These are phyloP conservation scores for Hippasteria phrygiana DNA, from an alignment of 53 echinoderm and acorn worm genomes.

Conservation along the genomic window DNA sequence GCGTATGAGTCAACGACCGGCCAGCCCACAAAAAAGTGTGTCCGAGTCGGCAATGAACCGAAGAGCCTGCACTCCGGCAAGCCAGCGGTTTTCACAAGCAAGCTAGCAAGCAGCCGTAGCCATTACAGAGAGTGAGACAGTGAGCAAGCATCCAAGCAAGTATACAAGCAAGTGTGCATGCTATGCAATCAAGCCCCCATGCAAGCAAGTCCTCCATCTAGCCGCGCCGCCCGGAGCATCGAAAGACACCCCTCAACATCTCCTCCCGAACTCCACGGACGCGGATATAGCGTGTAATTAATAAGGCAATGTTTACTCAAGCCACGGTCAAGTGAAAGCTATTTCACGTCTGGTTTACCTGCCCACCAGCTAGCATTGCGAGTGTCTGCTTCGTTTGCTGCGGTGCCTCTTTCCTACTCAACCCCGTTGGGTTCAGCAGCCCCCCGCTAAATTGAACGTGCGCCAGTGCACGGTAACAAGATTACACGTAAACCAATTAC, in stretches of 20 bases:
- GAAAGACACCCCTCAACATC: background rate
- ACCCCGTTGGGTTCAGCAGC: constrained; percentile 28
- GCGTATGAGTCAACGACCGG: too few species aligned
- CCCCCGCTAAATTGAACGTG: constrained; percentile 44
- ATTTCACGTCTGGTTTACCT: constrained; percentile 26
- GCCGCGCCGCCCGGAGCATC: background rate
- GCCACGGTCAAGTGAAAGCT: constrained; percentile 6
- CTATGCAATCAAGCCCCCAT: background rate
- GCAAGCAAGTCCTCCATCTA: background rate
- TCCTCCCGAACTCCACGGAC: background rate
- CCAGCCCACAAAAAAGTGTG: too few species aligned
- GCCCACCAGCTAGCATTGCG: background rate
- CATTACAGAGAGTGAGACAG: too few species aligned
- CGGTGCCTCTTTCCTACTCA: background rate
- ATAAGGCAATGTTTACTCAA: constrained; percentile 21
- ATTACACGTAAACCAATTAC: constrained; percentile 65
- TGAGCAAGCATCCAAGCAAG: background rate
- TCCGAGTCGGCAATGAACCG: too few species aligned
- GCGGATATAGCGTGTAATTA: constrained; percentile 12
- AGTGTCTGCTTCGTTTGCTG: background rate
- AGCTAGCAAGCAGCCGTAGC: too few species aligned
- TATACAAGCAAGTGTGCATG: background rate
- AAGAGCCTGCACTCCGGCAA: too few species aligned
- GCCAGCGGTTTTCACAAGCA: too few species aligned
- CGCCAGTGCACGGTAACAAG: constrained; percentile 29